Evolutionary conservation across 2,113 vertebrate species (phyloP).

Genomic region (Thymallus thymallus): DNA sequence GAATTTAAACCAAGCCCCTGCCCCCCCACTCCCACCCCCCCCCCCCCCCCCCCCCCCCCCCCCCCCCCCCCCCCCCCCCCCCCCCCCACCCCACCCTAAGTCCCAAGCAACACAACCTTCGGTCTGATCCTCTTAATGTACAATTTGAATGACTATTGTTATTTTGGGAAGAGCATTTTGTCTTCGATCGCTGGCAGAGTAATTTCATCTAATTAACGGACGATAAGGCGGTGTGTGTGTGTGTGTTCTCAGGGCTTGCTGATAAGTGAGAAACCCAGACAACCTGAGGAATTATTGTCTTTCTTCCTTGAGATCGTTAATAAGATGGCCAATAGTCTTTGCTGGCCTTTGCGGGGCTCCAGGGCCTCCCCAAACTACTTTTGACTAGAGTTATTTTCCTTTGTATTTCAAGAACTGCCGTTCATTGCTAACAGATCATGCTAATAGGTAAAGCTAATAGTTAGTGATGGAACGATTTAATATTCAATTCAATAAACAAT

Average conservation of each 20-base stretch:
- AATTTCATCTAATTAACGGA: conserved; percentile 56
- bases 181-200: conserved; percentile 42
- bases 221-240: conserved; percentile 36
- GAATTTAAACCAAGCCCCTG: neutral
- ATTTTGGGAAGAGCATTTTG: conserved; percentile 8
- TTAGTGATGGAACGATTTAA: too few species aligned
- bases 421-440: too few species aligned
- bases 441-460: too few species aligned
- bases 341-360: neutral
- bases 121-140: conserved; percentile 21
- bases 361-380: neutral
- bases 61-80: too few species aligned
- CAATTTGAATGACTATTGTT: conserved; percentile 33
- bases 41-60: neutral
- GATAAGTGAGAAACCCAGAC: conserved; percentile 20
- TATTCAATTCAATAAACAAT: too few species aligned
- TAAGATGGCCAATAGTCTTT: neutral
- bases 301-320: conserved; percentile 3
- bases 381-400: neutral
- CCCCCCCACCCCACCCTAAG: too few species aligned
- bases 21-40: too few species aligned
- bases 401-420: neutral
- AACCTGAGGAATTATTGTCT: conserved; percentile 40
- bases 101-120: conserved; percentile 26
- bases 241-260: conserved; percentile 3